These are phyloP conservation scores for Cotesia chilonis DNA, from an alignment of 1,140 invertebrate genomes.

Conservation along the genomic window DNA sequence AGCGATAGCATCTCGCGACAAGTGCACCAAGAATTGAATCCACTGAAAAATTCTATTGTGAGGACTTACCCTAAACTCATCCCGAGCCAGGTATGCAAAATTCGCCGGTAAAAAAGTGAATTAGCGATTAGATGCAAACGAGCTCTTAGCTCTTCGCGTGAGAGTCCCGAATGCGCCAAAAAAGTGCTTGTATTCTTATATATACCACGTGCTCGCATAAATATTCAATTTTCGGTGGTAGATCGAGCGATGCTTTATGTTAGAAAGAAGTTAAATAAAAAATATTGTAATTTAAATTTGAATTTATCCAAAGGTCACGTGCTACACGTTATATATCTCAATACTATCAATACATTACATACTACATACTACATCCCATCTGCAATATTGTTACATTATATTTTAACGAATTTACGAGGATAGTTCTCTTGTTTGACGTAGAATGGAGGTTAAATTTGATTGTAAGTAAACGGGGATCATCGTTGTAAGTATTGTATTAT, in stretches of 20 bases:
- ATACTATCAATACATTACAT: neutral
- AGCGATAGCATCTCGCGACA: constrained; percentile 11
- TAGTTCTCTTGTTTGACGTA: too few relatives aligned
- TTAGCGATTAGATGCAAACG: constrained; percentile 33
- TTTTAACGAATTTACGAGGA: too few relatives aligned
- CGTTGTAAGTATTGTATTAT: too few relatives aligned
- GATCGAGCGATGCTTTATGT: too few relatives aligned
- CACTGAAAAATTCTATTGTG: neutral
- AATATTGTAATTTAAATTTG: constrained; percentile 35
- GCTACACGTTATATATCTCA: constrained; percentile 21
- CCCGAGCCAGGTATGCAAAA: constrained; percentile 23
- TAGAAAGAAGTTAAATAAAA: neutral
- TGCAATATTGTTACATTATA: too few relatives aligned
- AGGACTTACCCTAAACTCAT: neutral
- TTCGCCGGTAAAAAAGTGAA: constrained; percentile 31
- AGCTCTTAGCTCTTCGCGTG: constrained; percentile 1
- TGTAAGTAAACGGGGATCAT: too few relatives aligned
- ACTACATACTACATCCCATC: neutral
- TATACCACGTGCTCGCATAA: constrained; percentile 30
- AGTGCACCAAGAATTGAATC: constrained; percentile 22
- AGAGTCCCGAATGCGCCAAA: neutral
- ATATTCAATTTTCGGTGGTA: constrained; percentile 30
- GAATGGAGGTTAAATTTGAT: too few relatives aligned
- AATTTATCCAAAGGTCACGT: constrained; percentile 13
- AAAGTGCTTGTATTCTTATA: too few relatives aligned